Percentiles rank a stretch among this genome's conserved stretches.
These are phyloP conservation scores for Lucinisca nassula DNA, from an alignment of 2,888 invertebrate species.

Conservation along the genomic window DNA sequence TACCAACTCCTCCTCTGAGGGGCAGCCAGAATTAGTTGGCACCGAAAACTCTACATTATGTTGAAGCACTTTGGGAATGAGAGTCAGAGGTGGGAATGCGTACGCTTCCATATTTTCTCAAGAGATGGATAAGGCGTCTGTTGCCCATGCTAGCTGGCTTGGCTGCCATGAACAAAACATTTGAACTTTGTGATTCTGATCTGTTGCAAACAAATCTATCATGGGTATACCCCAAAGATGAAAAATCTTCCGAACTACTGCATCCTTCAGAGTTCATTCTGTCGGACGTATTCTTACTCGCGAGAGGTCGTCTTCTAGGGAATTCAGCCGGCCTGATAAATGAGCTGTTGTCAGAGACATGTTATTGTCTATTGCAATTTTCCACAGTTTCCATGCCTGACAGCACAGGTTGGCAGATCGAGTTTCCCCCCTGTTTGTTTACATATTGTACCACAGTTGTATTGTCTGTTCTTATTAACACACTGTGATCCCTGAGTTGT, in stretches of 20 bases:
- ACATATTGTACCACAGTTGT: slow-evolving; percentile 56
- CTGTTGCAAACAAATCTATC: slow-evolving; percentile 56
- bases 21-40: neutral
- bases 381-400: slow-evolving; percentile 3
- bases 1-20: neutral
- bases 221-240: neutral
- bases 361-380: neutral
- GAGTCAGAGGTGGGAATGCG: slow-evolving; percentile 51
- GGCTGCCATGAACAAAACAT: slow-evolving; percentile 51
- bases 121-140: slow-evolving; percentile 57
- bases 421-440: slow-evolving; percentile 57
- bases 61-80: slow-evolving; percentile 58
- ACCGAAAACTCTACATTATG: neutral
- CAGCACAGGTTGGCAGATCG: slow-evolving; percentile 34
- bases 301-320: slow-evolving; percentile 22
- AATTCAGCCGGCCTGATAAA: slow-evolving; percentile 21
- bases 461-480: slow-evolving; percentile 43
- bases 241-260: slow-evolving; percentile 27
- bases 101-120: slow-evolving; percentile 59
- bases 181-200: slow-evolving; percentile 21
- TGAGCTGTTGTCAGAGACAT: slow-evolving; percentile 33
- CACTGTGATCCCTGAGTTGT: slow-evolving; percentile 3
- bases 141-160: slow-evolving; percentile 26
- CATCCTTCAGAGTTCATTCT: slow-evolving; percentile 38
- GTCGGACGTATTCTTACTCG: slow-evolving; percentile 8